Base-by-base conservation (phyloP, 1,140 invertebrate species). In the Halyomorpha halys region DNA sequence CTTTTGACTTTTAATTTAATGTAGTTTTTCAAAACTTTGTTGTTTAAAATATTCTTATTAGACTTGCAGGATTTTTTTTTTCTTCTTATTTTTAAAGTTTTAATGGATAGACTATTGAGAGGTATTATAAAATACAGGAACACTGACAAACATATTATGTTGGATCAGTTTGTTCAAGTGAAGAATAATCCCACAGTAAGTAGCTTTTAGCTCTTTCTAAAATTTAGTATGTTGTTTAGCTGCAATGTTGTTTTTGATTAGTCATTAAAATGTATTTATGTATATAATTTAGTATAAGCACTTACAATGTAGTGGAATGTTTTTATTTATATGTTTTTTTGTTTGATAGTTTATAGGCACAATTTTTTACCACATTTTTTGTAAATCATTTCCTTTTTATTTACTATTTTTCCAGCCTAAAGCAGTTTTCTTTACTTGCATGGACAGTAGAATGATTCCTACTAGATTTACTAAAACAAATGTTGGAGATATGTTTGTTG, bases 401-500 rank as follows among this genome's bases (percentile, higher is more conserved):
- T 39, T 66, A 56, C 47, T 69, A 62, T 65, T 66, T 68, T 77
- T 81, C 70, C 76, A 97, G 90, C 94, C 94, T 9, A 92, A 92
- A 81, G 91, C 93, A 66, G 86, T 97, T 65, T 94, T 97, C 77
- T 95, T 97, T 76, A 94, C 92, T 18, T 97, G 94, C 76, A 97
- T 97, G 87, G 94, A 97, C 79, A 93, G 90, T 75, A 81, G 94
- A 79, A 94, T 97, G 87, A 87, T 97, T 69, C 91, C 94, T 21
- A 94, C 93, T 65, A 81, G 91, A 74, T 96, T 97, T 76, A 95
- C 92, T 44, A 88, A 95, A 79, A 94, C 91, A 63, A 87, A 92
- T 74, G 90, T 97, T 66, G 95, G 94, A 54, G 94, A 97, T 74
- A 96, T 96, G 91, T 97, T 96, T 81, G 87, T 97, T 71, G 89